Evolutionary conservation across 1,140 invertebrate genomes (phyloP), one percentile per base, ranked within the genome.

Genomic region (Sitobion miscanthi): DNA sequence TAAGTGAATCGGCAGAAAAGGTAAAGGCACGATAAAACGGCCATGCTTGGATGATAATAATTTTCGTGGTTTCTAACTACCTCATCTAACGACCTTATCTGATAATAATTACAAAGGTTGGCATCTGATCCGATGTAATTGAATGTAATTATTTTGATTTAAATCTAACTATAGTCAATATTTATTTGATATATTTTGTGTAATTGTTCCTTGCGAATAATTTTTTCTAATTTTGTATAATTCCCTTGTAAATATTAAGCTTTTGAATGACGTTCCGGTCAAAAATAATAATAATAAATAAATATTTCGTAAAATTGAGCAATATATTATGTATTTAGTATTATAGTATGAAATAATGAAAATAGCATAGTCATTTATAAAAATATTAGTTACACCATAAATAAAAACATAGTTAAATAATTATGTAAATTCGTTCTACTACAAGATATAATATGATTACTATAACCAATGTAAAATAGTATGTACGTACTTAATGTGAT

Each of bases 371-470:
- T 88, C 90, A 83, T 35, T 23, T n/a, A 85, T 57, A 89, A 87
- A 54, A 90, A 25, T 45, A 42, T 90, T 87, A 94, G 49, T 87
- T 62, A 45, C 35, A 45, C 2, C 54, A 47, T 38, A 77, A 77
- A 91, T n/a, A 94, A 69, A 69, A 47, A 62, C 3, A 54, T 94
- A n/a, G 47, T 52, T 49, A 93, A 42, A 57, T 62, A 25, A 25
- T 77, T 42, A 47, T 42, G 42, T 38, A 35, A 25, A 87, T 52
- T 83, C 47, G 35, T 83, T 62, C 9, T 49, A 87, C 85, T 87
- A 45, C 45, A 14, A 85, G 83, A 85, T 42, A 42, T 42, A 85
- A 45, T 42, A 85, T 85, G 23, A 42, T 45, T 69, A 23, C 90
- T 47, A 57, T 82, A 42, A 42, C 42, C 42, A 85, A 85, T 25